Conservation (phyloP, 2,888 invertebrate genomes). For the Trichopoda pennipes region DNA sequence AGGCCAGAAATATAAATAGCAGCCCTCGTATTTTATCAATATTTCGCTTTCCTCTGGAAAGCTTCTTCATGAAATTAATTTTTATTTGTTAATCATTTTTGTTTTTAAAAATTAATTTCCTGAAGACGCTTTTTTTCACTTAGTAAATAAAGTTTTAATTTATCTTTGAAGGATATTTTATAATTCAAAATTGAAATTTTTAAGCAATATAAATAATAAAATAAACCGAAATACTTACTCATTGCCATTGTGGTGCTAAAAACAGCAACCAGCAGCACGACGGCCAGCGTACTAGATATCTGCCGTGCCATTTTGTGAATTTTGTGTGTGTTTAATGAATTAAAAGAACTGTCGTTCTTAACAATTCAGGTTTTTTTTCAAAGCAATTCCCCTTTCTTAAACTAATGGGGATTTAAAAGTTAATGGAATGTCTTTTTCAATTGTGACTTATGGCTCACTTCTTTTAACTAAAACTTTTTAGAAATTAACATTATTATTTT, state of each 20-base stretch:
- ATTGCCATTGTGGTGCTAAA: constrained; percentile 77
- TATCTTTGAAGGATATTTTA: too few species aligned
- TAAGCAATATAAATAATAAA: constrained; percentile 14
- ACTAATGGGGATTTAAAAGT: constrained; percentile 26
- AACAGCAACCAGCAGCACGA: constrained; percentile 78
- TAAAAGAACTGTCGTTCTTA: constrained; percentile 49
- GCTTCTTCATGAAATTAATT: too few species aligned
- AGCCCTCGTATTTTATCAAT: too few species aligned
- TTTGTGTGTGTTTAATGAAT: constrained; percentile 47
- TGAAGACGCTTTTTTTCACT: too few species aligned
- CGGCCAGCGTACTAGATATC: constrained; percentile 78
- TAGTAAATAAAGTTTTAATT: too few species aligned
- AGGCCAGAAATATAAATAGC: too few species aligned
- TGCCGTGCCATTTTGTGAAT: constrained; percentile 78
- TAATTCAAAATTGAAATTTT: not conserved
- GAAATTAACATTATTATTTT: constrained; percentile 53
- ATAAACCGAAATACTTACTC: constrained; percentile 75
- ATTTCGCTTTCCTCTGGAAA: too few species aligned
- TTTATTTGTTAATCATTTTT: too few species aligned
- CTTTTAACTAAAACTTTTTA: constrained; percentile 19
- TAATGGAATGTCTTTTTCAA: constrained; percentile 51
- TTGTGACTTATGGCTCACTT: constrained; percentile 29
- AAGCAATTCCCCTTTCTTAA: constrained; percentile 37
- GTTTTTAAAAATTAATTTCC: too few species aligned
- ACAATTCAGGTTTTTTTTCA: not conserved